These are phyloP conservation scores for Anguilla rostrata DNA, from an alignment of 2,113 vertebrate species.

Conservation along the genomic window DNA sequence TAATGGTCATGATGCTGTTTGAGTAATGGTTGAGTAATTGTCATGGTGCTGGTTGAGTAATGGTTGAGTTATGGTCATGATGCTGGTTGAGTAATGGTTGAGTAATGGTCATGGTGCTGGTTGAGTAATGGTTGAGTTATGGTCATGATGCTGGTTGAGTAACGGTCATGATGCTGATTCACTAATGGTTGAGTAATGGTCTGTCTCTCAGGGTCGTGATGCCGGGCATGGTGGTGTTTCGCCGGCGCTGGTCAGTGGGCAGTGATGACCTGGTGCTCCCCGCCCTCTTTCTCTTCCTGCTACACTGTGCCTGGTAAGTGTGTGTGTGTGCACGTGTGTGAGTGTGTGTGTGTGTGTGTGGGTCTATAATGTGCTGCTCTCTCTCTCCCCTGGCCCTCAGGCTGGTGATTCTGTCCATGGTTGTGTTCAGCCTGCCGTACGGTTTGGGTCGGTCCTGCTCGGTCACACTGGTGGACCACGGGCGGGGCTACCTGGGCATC, in stretches of 20 bases:
- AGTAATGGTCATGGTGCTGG: not conserved
- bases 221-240: conserved; percentile 99
- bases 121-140: not conserved
- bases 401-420: conserved; percentile 96
- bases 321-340: too few species aligned
- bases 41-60: not conserved
- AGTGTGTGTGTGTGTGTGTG: not conserved
- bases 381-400: conserved; percentile 55
- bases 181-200: not conserved
- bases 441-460: conserved; percentile 90
- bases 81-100: not conserved
- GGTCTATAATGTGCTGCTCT: not conserved
- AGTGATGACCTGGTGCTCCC: conserved; percentile 99
- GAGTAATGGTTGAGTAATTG: not conserved
- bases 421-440: conserved; percentile 93
- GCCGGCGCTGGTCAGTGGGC: conserved; percentile 99
- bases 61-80: not conserved
- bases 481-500: conserved; percentile 95
- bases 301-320: conserved; percentile 93
- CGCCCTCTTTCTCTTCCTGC: conserved; percentile 93
- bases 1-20: not conserved
- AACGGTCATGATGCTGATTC: not conserved
- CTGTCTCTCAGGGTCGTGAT: conserved; percentile 63
- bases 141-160: not conserved
- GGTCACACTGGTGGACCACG: conserved; percentile 94